Base-by-base conservation (phyloP, 2,797 vertebrate genomes). In the Lepus oiostolus region DNA sequence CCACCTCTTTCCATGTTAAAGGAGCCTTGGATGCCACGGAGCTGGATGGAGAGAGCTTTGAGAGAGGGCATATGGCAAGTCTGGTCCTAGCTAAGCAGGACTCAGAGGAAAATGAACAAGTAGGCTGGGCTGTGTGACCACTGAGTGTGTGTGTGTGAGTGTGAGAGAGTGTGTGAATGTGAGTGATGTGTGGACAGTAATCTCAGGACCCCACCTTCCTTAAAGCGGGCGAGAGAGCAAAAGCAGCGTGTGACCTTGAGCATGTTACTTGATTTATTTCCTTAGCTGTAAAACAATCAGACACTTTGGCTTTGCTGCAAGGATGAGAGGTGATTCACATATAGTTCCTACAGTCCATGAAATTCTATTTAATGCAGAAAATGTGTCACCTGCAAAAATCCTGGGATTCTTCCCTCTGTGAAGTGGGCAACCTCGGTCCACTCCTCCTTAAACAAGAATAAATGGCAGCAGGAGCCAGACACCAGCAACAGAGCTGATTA, bases 401-500 rank as follows among this genome's bases (percentile, higher is more conserved):
- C 72, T 74, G 22, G 3, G 38, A 58, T 76, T 54, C 22, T 79
- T 87, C 58, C 75, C 24, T 92, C 76, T 84, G 28, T 70, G 76
- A 86, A 68, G 70, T 1, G 1, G 58, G 62, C 26, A 75, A 38
- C n/a, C 16, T 32, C 68, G 54, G 16, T 75, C 32, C 24, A 26
- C 30, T 62, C 54, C 54, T 75, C 38, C 54, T 32, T 32, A 47
- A n/a, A 84, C 7, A 72, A 58, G 24, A 42, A 90, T 16, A 80
- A 86, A 89, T 0, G 16, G 35, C 14, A 47, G 32, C 50, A 62
- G 30, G 17, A 52, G 58, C 70, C 26, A 42, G 11, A 19, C 24
- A 77, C 4, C 80, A 93, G 12, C 32, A 42, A 65, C 47, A 96
- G 75, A 93, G 58, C 91, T 95, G 92, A 95, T 95, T 96, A 38